Conservation (phyloP, 2,888 invertebrate species). For the Cephus runcator region DNA sequence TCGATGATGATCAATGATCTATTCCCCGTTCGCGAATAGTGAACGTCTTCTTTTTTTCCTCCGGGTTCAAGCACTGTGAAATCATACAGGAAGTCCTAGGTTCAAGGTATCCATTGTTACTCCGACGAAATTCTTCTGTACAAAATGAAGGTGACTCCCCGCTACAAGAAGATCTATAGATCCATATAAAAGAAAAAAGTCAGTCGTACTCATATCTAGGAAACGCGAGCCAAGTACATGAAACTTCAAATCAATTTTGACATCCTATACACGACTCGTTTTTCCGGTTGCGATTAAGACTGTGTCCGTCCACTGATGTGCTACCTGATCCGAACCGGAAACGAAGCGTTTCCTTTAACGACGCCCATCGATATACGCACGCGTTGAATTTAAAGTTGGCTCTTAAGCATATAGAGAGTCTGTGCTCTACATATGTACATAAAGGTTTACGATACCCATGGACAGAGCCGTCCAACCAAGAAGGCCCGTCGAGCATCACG, state of each 20-base stretch:
- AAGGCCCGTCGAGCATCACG: background rate
- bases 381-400: slow-evolving; percentile 19
- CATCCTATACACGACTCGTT: background rate
- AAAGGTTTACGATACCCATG: background rate
- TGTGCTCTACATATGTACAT: background rate
- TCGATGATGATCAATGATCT: background rate
- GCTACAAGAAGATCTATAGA: background rate
- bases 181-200: background rate
- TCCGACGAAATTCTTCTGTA: background rate
- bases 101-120: background rate
- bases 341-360: slow-evolving; percentile 21
- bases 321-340: slow-evolving; percentile 21
- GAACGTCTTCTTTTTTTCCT: background rate
- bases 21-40: background rate
- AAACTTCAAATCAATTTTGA: background rate
- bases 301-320: background rate
- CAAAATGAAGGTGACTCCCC: background rate
- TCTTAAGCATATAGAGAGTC: background rate
- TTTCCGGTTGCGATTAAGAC: background rate
- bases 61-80: background rate
- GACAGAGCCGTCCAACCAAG: background rate
- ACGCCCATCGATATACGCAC: slow-evolving; percentile 17
- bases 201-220: background rate
- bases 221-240: background rate
- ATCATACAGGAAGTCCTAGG: background rate